Conservation (phyloP, 2,113 vertebrate genomes). For the Trematomus loennbergii region DNA sequence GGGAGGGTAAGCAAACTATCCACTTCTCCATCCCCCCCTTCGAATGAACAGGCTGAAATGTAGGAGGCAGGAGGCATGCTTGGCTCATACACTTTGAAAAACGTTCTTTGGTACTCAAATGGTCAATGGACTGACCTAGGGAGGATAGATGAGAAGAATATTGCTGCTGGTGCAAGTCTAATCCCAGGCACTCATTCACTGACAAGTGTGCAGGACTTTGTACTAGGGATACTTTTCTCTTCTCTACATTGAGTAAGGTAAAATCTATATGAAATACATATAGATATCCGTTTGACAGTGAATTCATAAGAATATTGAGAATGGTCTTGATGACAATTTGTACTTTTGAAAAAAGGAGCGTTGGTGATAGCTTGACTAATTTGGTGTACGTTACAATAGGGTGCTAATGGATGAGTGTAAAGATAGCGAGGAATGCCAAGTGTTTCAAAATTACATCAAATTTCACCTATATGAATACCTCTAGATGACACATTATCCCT, state of each 20-base stretch:
- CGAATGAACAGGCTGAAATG: conserved; percentile 50
- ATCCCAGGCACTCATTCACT: conserved; percentile 30
- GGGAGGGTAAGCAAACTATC: conserved; percentile 49
- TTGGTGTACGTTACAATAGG: conserved; percentile 3
- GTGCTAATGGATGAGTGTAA: neutral
- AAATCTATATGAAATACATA: neutral
- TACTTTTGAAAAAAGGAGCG: conserved; percentile 1
- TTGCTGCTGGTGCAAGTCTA: conserved; percentile 5
- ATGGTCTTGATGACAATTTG: conserved; percentile 23
- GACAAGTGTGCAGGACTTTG: conserved; percentile 33
- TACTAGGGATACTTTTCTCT: conserved; percentile 24
- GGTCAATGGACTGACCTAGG: conserved; percentile 44
- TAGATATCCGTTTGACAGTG: neutral
- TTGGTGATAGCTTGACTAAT: neutral
- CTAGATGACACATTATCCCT: conserved; percentile 20
- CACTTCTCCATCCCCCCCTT: conserved; percentile 20
- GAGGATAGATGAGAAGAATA: conserved; percentile 21
- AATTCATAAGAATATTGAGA: neutral
- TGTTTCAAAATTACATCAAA: conserved; percentile 11
- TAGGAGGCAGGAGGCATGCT: conserved; percentile 65
- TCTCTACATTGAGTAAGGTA: neutral
- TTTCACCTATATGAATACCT: conserved; percentile 21
- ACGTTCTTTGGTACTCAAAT: conserved; percentile 31
- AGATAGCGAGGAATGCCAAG: conserved; percentile 2
- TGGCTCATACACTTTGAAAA: conserved; percentile 54